Evolutionary conservation across 2,113 vertebrate species (phyloP), one percentile per base, ranked within the genome.

Genomic region (Corythornis vintsioides): DNA sequence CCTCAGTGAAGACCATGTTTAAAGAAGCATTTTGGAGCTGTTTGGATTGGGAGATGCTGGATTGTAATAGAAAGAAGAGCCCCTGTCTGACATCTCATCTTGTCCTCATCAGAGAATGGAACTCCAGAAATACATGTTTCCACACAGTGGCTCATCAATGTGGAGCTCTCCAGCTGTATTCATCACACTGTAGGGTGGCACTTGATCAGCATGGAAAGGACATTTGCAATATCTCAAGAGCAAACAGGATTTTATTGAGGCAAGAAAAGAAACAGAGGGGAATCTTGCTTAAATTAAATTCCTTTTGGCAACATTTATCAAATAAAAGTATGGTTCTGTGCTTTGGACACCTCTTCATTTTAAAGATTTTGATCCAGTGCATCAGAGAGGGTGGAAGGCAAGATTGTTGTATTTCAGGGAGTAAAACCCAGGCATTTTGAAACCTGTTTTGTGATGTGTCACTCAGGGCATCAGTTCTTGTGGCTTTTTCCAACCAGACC

Each of bases 331-430:
- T 17, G 61, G n/a, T 33, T 53, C n/a, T 48, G 28, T 72, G 64
- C 73, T 90, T 78, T 21, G 8, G 48, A 89, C 89, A 69, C 26
- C 9, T 31, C 65, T 92, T 50, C 15, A 20, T 83, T 81, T 88
- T 56, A 81, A 75, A 80, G n/a, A 45, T 86, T 91, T 95, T 86
- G 67, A 71, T 86, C 79, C 60, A 47, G 24, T 73, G 50, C 55
- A 66, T 33, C 7, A 73, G 59, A 69, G 63, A n/a, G 0, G 0
- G 45, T n/a, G 28, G 43, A 52, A 29, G 12, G 43, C 1, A 7
- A 74, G 40, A 28, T 31, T 40, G 50, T 75, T 42, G 15, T 43
- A 73, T 59, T 69, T 64, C 35, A 52, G 47, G 52, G 40, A 90
- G 29, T 47, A 43, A 74, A 83, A 64, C 15, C 11, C 69, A 74